phyloP scores from a whole-genome alignment of 2,888 invertebrate species.

The Drepanosiphum platanoidis region DNA sequence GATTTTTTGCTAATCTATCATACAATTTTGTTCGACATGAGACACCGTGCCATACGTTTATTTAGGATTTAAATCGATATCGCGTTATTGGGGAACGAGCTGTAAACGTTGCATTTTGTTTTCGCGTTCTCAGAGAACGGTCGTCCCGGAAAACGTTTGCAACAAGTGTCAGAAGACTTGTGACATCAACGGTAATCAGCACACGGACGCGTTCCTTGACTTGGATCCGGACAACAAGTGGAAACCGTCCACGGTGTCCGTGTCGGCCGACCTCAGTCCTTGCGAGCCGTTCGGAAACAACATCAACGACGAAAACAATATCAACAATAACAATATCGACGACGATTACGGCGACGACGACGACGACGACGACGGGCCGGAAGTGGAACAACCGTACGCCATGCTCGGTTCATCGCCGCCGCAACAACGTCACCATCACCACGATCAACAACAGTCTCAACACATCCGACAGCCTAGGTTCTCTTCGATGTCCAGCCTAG shows the following conservation, averaged over 20 bases:
- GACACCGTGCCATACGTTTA: too few relatives aligned
- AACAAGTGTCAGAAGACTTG: conserved; percentile 67
- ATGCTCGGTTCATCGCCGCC: background rate
- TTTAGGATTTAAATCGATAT: too few relatives aligned
- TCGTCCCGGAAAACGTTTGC: conserved; percentile 75
- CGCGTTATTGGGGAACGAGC: too few relatives aligned
- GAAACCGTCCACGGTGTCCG: conserved; percentile 31
- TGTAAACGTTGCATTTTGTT: conserved; percentile 71
- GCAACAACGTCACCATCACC: background rate
- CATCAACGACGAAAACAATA: background rate
- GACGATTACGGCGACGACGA: background rate
- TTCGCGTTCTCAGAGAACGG: conserved; percentile 88
- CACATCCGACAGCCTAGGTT: background rate
- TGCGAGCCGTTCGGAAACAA: conserved; percentile 19
- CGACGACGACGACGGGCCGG: background rate
- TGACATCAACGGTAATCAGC: conserved; percentile 42
- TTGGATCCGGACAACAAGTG: conserved; percentile 25
- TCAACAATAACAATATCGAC: background rate
- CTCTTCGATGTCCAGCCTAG: conserved; percentile 20
- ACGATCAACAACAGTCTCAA: background rate
- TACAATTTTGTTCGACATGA: too few relatives aligned
- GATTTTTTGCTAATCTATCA: too few relatives aligned
- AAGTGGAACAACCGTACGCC: conserved; percentile 15
- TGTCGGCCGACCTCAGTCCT: conserved; percentile 18
- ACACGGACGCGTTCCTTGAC: conserved; percentile 35